Evolutionary conservation across 2,888 invertebrate genomes (phyloP).

Genomic region (Neoaliturus tenellus): DNA sequence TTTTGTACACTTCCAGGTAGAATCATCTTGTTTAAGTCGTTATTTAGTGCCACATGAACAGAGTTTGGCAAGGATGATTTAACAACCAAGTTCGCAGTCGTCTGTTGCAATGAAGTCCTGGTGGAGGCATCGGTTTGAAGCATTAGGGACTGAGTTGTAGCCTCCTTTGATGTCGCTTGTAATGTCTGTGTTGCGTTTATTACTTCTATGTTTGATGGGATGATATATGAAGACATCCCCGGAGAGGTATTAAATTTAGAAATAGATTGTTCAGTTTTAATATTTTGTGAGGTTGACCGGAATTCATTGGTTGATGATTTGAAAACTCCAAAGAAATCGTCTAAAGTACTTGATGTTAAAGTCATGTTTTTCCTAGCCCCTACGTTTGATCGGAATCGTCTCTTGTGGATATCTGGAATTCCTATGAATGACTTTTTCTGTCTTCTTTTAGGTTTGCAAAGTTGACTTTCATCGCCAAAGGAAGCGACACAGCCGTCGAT

Average conservation of each 20-base stretch:
- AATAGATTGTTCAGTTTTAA: too few relatives aligned
- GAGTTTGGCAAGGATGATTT: neutral
- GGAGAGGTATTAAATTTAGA: neutral
- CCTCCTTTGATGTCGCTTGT: neutral
- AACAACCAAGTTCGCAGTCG: neutral
- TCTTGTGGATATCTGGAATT: neutral
- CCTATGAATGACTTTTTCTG: neutral
- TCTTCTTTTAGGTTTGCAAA: neutral
- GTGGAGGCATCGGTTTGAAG: neutral
- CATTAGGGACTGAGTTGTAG: neutral
- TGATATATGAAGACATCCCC: neutral
- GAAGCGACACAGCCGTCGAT: neutral
- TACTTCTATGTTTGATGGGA: neutral
- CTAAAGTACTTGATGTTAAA: neutral
- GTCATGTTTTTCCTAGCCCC: neutral
- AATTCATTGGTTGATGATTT: neutral
- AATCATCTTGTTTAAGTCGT: neutral
- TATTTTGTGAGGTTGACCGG: neutral
- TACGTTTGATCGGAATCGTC: neutral
- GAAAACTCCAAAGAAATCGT: slow-evolving; percentile 28
- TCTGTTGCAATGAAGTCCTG: neutral
- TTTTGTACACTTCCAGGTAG: neutral
- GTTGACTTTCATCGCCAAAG: slow-evolving; percentile 8
- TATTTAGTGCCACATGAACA: neutral
- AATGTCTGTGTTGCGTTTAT: neutral